Evolutionary conservation across 1,140 invertebrate species (phyloP), one percentile per base, ranked within the genome.

Genomic region (Coptotermes formosanus): DNA sequence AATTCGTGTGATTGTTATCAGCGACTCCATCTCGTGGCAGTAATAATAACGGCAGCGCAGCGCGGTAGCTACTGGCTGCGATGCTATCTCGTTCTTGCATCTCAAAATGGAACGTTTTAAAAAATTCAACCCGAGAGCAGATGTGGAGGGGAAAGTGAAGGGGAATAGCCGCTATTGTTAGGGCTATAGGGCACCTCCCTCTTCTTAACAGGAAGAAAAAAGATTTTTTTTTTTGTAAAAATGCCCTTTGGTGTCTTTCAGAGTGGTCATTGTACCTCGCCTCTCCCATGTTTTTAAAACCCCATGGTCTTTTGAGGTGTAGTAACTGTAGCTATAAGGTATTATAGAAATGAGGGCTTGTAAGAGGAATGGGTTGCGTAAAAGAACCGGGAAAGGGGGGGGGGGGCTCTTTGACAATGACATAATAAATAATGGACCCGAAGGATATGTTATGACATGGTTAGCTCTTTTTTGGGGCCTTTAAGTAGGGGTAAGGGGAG

Each of bases 341-440:
- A 75, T 75, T 75, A 75, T 75, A 75, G 64, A 75, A 75, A 75
- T 75, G n/a, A 30, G 64, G n/a, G 8, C 64, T 75, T 75, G 64
- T 30, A 75, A 75, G 64, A 75, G 64, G 64, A 75, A 75, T 75
- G 64, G 64, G n/a, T 75, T 32, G 48, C 16, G n/a, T 84, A 30
- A 84, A 84, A 52, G 45, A 45, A 84, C 8, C n/a, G 45, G 38
- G 16, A 45, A 45, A 12, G n/a, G n/a, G 83, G 45, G 45, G 38
- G 16, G 83, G 44, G n/a, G 7, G n/a, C 30, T 75, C 64, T 75
- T 75, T 75, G 83, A 84, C 44, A 84, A 52, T 84, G 83, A 84
- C 83, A 84, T 52, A 84, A 84, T 84, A 84, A 84, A 84, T 84
- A 84, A 84, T 84, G 83, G 83, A n/a, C 4, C 64, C 64, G 14